Evolutionary conservation across 1,140 invertebrate species (phyloP), one percentile per base, ranked within the genome.

Genomic region (Idris sp.): DNA sequence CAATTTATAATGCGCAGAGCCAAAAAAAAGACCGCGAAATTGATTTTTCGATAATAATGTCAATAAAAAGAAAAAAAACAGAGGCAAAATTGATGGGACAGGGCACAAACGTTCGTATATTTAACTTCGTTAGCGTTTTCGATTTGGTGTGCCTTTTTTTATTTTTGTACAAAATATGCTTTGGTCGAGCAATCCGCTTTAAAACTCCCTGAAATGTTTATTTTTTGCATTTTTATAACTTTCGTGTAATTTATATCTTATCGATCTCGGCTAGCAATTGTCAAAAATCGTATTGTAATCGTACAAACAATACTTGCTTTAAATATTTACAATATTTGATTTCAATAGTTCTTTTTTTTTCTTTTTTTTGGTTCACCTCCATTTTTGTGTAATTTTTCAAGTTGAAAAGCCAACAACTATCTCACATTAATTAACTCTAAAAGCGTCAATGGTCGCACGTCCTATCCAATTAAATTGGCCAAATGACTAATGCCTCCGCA

Each of bases 381-480:
- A 38, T 41, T 49, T 26, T 41, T 14, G 14, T n/a, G 19, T 14
- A 26, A 31, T 58, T 58, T 51, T 58, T 69, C 36, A 56, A 67
- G 35, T 59, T 53, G 33, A 35, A 43, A 43, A 43, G 48, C 48
- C 25, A 58, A 59, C 46, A 59, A 61, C 67, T 40, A 40, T 61
- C 40, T 61, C 56, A 61, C 48, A 46, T 72, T 72, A 72, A 72
- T 62, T 54, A 62, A 72, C 68, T 51, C 44, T 30, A 41, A 62
- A 72, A 51, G 59, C 44, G 43, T 51, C 68, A 51, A 64, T 72
- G 43, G 59, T 64, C 68, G 56, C 38, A 36, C 49, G 28, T 19
- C 43, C 33, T 53, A 49, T 72, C 49, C 49, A 7, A 36, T 36
- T 64, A 64, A 64, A 72, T 56, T 72, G 67, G 49, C 35, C 56